These are phyloP conservation scores for Musca vetustissima DNA, from an alignment of 1,140 invertebrate genomes.

Conservation along the genomic window DNA sequence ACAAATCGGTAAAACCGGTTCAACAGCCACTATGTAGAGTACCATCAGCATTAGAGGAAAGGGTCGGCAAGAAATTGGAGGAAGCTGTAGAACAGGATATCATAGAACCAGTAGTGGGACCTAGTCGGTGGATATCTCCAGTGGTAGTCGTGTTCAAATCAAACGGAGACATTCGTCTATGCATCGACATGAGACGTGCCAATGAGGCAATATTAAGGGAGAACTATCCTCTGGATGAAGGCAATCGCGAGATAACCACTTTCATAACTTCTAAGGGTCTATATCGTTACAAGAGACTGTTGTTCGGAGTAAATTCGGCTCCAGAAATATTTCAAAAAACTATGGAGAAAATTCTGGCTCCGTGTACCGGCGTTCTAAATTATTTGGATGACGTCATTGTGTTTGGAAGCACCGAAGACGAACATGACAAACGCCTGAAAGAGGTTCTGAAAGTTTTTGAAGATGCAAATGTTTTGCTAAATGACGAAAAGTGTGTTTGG, in stretches of 20 bases:
- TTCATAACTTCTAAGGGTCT: slow-evolving; percentile 31
- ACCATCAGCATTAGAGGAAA: slow-evolving; percentile 24
- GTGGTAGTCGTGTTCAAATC: slow-evolving; percentile 15
- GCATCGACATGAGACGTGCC: slow-evolving; percentile 31
- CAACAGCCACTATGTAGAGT: slow-evolving; percentile 14
- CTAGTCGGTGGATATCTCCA: slow-evolving; percentile 10
- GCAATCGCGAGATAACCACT: slow-evolving; percentile 32
- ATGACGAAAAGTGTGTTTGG: too few relatives aligned
- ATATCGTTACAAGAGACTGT: not conserved
- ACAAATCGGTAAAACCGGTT: slow-evolving; percentile 25
- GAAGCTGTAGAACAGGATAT: slow-evolving; percentile 26
- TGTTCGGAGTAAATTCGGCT: not conserved
- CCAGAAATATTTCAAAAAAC: too few relatives aligned
- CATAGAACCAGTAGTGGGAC: slow-evolving; percentile 28
- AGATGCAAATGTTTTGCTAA: too few relatives aligned
- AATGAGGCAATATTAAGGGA: slow-evolving; percentile 30
- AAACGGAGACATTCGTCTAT: slow-evolving; percentile 12
- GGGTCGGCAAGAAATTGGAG: slow-evolving; percentile 28
- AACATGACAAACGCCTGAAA: too few relatives aligned
- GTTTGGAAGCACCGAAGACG: slow-evolving; percentile 36
- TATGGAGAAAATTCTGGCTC: too few relatives aligned
- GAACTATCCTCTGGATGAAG: slow-evolving; percentile 31
- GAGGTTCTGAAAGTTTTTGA: too few relatives aligned
- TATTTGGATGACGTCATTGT: slow-evolving; percentile 17
- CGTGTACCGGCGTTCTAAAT: not conserved